Evolutionary conservation across 2,888 invertebrate genomes (phyloP), one percentile per base, ranked within the genome.

Genomic region (Chrysotoxum bicinctum): DNA sequence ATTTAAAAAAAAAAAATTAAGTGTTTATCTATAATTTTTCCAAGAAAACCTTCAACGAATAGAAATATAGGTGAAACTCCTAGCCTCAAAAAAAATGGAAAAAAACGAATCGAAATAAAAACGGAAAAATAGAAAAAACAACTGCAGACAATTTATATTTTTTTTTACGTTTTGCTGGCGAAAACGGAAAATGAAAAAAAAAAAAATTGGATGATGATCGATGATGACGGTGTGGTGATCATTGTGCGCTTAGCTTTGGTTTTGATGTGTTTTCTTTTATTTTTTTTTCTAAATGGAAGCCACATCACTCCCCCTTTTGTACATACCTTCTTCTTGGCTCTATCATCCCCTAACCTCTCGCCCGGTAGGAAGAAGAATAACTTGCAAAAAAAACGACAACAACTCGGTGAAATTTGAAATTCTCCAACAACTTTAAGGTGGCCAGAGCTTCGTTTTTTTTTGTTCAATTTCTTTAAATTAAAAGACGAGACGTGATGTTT

Each of bases 171-270:
- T 66, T 50, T 21, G 32, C 48, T 45, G 48, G 43, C 62, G 69
- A 69, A 73, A 83, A 74, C 48, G 52, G 45, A 70, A 64, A 35
- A 62, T 62, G 19, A 56, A 48, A 37, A 1, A 58, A 64, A 74
- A 75, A 70, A 74, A 75, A 75, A 70, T 68, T 76, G 45, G 54
- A 79, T 68, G 84, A 79, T 84, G 84, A 79, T 84, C 84, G 70
- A 84, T 84, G 84, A 84, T 76, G 74, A 79, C 58, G 70, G 79
- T 45, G 45, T 45, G 66, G 52, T 56, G 78, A 79, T 78, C 83
- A 84, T 69, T 75, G 60, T 79, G 70, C 45, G 64, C 58, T n/a
- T 64, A 54, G 37, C 70, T 43, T 12, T 60, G 56, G 35, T 83
- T 26, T 26, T 26, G 26, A 26, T 26, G 50, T 58, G 37, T 60